These are phyloP conservation scores for Rutpela maculata DNA, from an alignment of 2,888 invertebrate genomes.

Conservation along the genomic window DNA sequence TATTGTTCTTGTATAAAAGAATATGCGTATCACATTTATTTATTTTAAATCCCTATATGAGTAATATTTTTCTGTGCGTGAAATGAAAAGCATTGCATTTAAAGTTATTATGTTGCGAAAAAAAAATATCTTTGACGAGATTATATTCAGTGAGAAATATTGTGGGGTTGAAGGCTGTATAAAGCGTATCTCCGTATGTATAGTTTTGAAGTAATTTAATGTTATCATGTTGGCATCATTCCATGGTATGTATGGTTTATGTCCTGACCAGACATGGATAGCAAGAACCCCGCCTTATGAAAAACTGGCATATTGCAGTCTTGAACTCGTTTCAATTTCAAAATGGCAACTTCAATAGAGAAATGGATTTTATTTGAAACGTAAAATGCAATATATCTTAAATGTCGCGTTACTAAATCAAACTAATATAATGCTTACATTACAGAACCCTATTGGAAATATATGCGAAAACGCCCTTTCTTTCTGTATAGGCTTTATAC, in stretches of 20 bases:
- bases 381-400: constrained; percentile 61
- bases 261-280: constrained; percentile 63
- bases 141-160: constrained; percentile 14
- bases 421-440: constrained; percentile 68
- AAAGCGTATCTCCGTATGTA: constrained; percentile 47
- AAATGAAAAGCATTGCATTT: too few relatives aligned
- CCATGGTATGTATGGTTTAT: constrained; percentile 65
- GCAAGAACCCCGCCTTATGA: constrained; percentile 64
- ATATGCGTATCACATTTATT: background rate
- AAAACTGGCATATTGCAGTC: constrained; percentile 67
- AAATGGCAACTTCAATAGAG: constrained; percentile 67
- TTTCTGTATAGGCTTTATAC: constrained; percentile 38
- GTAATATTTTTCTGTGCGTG: too few relatives aligned
- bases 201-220: constrained; percentile 59
- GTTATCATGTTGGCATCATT: constrained; percentile 67
- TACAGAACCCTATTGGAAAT: constrained; percentile 63
- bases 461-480: constrained; percentile 51
- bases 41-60: too few relatives aligned
- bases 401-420: constrained; percentile 65
- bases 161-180: constrained; percentile 27
- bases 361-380: constrained; percentile 64
- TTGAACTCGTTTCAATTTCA: constrained; percentile 68
- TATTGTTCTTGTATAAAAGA: background rate
- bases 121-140: background rate
- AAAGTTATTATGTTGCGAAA: background rate